These are phyloP conservation scores for Eueides isabella DNA, from an alignment of 1,140 invertebrate species.

Conservation along the genomic window DNA sequence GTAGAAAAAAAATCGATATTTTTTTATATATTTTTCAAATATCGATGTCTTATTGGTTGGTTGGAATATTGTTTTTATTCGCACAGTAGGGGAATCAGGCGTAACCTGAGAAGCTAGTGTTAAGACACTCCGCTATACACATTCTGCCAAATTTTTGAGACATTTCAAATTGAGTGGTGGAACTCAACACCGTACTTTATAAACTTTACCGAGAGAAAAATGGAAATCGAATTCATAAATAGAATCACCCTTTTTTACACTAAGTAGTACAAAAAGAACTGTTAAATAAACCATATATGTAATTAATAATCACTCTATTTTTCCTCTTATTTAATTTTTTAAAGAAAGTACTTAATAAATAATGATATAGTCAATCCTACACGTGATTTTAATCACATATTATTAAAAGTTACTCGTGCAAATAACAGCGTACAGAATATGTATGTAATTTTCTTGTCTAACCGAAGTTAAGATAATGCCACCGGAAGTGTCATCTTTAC, in stretches of 20 bases:
- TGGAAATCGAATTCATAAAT: too few relatives aligned
- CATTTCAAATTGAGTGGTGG: background rate
- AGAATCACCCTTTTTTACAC: too few relatives aligned
- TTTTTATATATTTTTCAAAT: too few relatives aligned
- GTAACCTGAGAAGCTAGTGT: background rate
- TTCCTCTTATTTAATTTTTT: too few relatives aligned
- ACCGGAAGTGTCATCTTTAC: slow-evolving; percentile 9
- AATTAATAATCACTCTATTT: too few relatives aligned
- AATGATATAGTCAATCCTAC: background rate
- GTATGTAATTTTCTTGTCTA: background rate
- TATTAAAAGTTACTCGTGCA: background rate
- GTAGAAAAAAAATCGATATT: too few relatives aligned
- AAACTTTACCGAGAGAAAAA: too few relatives aligned
- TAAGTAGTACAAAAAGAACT: too few relatives aligned
- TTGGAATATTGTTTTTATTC: too few relatives aligned
- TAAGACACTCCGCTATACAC: background rate
- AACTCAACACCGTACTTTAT: background rate
- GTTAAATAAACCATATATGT: too few relatives aligned
- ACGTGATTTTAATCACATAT: background rate
- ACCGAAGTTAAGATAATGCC: background rate
- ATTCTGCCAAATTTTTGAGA: background rate
- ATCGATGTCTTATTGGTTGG: too few relatives aligned
- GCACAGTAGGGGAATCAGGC: too few relatives aligned
- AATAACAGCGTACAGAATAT: background rate
- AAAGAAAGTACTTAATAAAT: background rate